Conservation (phyloP, 2,888 invertebrate species). For the Oscheius sp. region DNA sequence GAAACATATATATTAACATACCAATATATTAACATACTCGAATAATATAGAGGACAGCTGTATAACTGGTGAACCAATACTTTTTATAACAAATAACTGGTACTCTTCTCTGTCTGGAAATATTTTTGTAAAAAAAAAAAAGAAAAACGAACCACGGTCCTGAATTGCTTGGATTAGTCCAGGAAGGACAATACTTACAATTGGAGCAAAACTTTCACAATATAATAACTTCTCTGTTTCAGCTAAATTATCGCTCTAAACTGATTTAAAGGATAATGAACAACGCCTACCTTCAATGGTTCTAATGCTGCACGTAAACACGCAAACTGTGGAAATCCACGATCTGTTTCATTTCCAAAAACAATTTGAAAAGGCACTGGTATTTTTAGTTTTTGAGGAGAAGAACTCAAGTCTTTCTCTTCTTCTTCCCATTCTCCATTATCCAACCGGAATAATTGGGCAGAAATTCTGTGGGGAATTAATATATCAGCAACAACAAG, state of each 20-base stretch:
- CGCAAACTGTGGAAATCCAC: not conserved
- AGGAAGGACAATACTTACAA: conserved; percentile 34
- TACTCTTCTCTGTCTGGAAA: no score
- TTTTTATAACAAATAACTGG: no score
- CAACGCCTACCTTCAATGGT: conserved; percentile 20
- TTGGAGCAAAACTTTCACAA: conserved; percentile 33
- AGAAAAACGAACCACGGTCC: no score
- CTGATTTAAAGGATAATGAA: not conserved
- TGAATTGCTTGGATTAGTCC: conserved; percentile 18
- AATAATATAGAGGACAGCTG: no score
- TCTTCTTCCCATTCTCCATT: conserved; percentile 28
- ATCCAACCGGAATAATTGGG: conserved; percentile 23
- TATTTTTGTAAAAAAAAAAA: no score
- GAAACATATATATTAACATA: no score
- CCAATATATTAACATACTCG: no score
- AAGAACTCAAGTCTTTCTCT: not conserved
- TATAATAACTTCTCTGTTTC: conserved; percentile 37
- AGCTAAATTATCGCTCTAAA: not conserved
- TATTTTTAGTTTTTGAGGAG: not conserved
- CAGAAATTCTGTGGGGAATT: conserved; percentile 7
- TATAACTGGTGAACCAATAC: no score
- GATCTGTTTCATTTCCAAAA: not conserved
- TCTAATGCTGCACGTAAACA: conserved; percentile 21
- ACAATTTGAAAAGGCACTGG: not conserved
- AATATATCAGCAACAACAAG: not conserved